Evolutionary conservation across 2,113 vertebrate species (phyloP), one percentile per base, ranked within the genome.

Genomic region (Polypterus bichir): DNA sequence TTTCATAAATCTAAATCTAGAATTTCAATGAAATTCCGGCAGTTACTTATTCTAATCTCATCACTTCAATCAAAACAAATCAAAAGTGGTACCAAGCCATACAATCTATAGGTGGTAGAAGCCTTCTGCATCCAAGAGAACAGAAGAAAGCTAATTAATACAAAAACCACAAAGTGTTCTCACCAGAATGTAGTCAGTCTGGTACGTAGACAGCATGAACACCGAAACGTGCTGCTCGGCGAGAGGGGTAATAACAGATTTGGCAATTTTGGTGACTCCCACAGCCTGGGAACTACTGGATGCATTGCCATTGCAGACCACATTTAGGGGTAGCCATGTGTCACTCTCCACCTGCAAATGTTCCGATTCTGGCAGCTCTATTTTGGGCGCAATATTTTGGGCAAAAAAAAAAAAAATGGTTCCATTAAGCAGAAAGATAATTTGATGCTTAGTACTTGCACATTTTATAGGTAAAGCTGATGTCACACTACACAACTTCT

Each of bases 191-290:
- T 91, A 96, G 77, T 96, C 92, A 0, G 92, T 94, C 77, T 94
- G 92, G 73, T 96, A 96, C 0, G 92, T 96, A 68, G 92, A 96
- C 59, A 97, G 80, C 95, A 99, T 97, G 66, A 99, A 86, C 64
- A 99, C 94, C 0, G 96, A 99, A 54, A 99, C 96, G 0, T 94
- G 89, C 77, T 98, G 96, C 78, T 95, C 89, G 0, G 96, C 96
- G 73, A 99, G 76, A 0, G 96, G 96, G 0, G 83, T 86, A 2
- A 99, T 98, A 71, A 99, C 96, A 0, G 96, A 98, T 57, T 93
- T 86, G 55, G 95, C 93, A 0, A 99, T 97, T 77, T 97, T 99
- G 69, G 94, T 99, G 74, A 98, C 95, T 0, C 96, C 95, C 0
- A 93, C 89, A 2, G 91, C 89, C 78, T 95, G 94, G 3, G 87